phyloP scores from a whole-genome alignment of 2,888 invertebrate species.

The Cantharis rustica region DNA sequence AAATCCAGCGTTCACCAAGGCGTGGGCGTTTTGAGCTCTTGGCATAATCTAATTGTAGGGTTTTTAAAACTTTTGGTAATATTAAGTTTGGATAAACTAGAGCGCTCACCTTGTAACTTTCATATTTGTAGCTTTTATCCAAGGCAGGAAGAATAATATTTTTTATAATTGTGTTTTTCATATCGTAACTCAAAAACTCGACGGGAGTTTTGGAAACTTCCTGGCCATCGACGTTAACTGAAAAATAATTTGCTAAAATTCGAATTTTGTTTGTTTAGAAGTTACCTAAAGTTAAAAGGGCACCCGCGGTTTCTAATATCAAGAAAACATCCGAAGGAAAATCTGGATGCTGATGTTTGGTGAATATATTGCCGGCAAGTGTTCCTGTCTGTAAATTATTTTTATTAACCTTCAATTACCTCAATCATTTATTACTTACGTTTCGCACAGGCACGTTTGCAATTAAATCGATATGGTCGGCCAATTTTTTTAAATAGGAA shows the following conservation, averaged over 20 bases:
- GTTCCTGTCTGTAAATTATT: constrained; percentile 62
- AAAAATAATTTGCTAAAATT: constrained; percentile 21
- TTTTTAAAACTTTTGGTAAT: too few relatives aligned
- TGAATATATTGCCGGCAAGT: constrained; percentile 71
- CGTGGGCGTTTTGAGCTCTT: constrained; percentile 72
- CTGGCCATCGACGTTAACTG: constrained; percentile 40
- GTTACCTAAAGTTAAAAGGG: constrained; percentile 53
- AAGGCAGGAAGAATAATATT: constrained; percentile 37
- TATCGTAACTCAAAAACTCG: constrained; percentile 19
- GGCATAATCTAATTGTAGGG: constrained; percentile 67
- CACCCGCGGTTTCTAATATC: constrained; percentile 65
- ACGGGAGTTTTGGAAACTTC: constrained; percentile 34
- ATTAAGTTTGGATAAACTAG: too few relatives aligned
- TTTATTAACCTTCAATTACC: neutral
- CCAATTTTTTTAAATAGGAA: constrained; percentile 62
- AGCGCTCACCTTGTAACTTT: neutral
- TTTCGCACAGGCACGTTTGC: constrained; percentile 73
- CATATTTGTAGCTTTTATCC: neutral
- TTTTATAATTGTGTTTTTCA: constrained; percentile 49
- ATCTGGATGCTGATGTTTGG: constrained; percentile 69
- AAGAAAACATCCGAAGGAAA: constrained; percentile 77
- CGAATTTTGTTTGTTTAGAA: neutral
- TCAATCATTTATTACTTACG: constrained; percentile 56
- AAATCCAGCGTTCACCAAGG: constrained; percentile 74
- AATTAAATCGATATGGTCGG: constrained; percentile 42